These are phyloP conservation scores for Embiotoca jacksoni DNA, from an alignment of 2,113 vertebrate genomes.

Conservation along the genomic window DNA sequence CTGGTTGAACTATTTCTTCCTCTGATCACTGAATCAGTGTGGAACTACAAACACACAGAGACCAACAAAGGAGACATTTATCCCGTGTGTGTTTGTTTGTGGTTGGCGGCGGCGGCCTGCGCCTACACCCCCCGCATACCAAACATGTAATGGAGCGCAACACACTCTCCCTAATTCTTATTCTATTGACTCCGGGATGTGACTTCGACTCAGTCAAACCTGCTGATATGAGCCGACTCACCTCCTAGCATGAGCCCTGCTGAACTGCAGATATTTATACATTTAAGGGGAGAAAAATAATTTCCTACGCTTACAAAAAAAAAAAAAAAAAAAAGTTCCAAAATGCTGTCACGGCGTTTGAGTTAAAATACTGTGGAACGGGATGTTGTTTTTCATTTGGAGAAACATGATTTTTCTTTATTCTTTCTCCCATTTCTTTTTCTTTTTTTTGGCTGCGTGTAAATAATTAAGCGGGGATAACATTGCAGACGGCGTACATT, in stretches of 20 bases:
- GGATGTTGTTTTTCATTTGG: constrained; percentile 38
- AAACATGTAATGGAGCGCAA: constrained; percentile 55
- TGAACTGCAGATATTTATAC: background rate
- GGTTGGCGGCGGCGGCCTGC: constrained; percentile 49
- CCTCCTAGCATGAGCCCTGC: background rate
- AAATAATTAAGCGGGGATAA: constrained; percentile 69
- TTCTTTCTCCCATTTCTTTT: constrained; percentile 27
- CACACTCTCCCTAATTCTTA: constrained; percentile 60
- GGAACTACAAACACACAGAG: constrained; percentile 61
- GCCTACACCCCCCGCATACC: constrained; percentile 53
- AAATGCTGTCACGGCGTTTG: background rate
- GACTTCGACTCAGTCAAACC: constrained; percentile 17
- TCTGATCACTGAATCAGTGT: constrained; percentile 64
- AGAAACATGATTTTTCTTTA: constrained; percentile 39
- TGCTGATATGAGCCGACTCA: constrained; percentile 27
- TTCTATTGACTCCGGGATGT: constrained; percentile 62
- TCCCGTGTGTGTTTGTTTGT: constrained; percentile 64
- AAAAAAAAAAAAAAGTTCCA: background rate
- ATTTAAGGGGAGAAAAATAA: background rate
- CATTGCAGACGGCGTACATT: constrained; percentile 51
- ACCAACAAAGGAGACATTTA: constrained; percentile 70
- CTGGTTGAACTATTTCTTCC: constrained; percentile 38
- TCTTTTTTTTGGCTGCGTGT: constrained; percentile 16
- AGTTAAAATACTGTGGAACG: constrained; percentile 3
- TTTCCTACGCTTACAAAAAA: background rate